Evolutionary conservation across 2,113 vertebrate genomes (phyloP).

Genomic region (Psettodes erumei): DNA sequence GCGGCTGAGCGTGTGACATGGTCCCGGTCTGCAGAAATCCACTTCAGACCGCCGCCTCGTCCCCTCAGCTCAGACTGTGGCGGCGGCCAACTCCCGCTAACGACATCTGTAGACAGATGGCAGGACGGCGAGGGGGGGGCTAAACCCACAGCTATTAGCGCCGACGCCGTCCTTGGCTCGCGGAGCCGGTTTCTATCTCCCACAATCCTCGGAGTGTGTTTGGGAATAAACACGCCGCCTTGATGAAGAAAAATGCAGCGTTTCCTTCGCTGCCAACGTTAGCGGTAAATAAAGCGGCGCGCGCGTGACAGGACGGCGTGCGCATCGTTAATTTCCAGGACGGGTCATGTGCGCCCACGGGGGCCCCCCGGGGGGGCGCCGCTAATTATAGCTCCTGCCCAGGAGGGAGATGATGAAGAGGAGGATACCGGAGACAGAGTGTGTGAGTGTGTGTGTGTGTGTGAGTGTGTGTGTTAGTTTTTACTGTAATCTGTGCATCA

Average conservation of each 20-base stretch:
- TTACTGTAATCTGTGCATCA: no score
- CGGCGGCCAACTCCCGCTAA: slow-evolving; percentile 1
- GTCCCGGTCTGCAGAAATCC: neutral
- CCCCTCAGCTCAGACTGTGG: neutral
- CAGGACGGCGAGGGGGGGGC: neutral
- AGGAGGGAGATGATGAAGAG: slow-evolving; percentile 49
- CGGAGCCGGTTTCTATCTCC: slow-evolving; percentile 5
- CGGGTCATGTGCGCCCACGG: slow-evolving; percentile 54
- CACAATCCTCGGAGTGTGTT: slow-evolving; percentile 38
- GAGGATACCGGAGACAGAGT: slow-evolving; percentile 9
- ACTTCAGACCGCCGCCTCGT: neutral
- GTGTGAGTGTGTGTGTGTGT: slow-evolving; percentile 3
- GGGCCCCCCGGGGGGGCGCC: slow-evolving; percentile 49
- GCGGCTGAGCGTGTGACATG: neutral
- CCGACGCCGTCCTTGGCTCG: slow-evolving; percentile 19
- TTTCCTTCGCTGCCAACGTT: slow-evolving; percentile 34
- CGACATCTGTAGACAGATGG: slow-evolving; percentile 20
- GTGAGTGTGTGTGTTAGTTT: neutral
- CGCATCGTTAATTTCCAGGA: slow-evolving; percentile 67
- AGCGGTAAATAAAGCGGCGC: slow-evolving; percentile 52
- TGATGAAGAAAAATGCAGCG: slow-evolving; percentile 50
- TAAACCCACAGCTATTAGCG: slow-evolving; percentile 23
- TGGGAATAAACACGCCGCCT: slow-evolving; percentile 29
- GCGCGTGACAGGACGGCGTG: slow-evolving; percentile 50
- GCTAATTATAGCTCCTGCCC: slow-evolving; percentile 66